These are phyloP conservation scores for Chaenodraco wilsoni DNA, from an alignment of 2,797 vertebrate genomes.

Conservation along the genomic window DNA sequence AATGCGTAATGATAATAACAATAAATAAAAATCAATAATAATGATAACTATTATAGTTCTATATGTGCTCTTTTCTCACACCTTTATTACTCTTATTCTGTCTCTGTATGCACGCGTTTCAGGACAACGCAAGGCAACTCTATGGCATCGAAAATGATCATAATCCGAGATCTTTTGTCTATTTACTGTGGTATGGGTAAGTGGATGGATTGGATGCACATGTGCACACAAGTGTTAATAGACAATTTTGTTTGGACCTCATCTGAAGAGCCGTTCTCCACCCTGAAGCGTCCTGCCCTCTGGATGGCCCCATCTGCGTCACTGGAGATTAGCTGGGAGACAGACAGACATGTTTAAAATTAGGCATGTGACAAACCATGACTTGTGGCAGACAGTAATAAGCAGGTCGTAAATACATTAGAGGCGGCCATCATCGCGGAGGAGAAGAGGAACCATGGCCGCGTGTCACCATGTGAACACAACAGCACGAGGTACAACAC, in stretches of 20 bases:
- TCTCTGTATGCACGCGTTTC: not conserved
- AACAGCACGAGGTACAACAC: slow-evolving; percentile 1
- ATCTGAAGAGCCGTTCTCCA: slow-evolving; percentile 96
- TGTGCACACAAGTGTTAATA: slow-evolving; percentile 23
- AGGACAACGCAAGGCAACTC: not conserved
- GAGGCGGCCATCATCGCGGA: not conserved
- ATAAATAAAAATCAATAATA: too few relatives aligned
- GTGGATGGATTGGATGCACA: slow-evolving; percentile 1
- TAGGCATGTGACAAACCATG: slow-evolving; percentile 51
- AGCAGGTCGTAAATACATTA: slow-evolving; percentile 48
- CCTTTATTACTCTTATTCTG: too few relatives aligned
- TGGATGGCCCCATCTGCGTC: slow-evolving; percentile 99
- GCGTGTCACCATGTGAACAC: slow-evolving; percentile 51
- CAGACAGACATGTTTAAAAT: slow-evolving; percentile 60
- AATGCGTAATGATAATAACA: too few relatives aligned
- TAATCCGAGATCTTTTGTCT: not conserved
- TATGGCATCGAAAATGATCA: not conserved
- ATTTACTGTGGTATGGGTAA: not conserved
- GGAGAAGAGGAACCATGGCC: slow-evolving; percentile 33
- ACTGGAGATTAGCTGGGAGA: slow-evolving; percentile 94
- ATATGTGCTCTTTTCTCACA: too few relatives aligned
- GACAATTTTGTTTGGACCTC: slow-evolving; percentile 82
- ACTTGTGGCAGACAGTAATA: slow-evolving; percentile 51
- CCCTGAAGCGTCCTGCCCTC: slow-evolving; percentile 97
- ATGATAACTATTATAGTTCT: too few relatives aligned